These are phyloP conservation scores for Drosophila oshimai DNA, from an alignment of 1,140 invertebrate genomes.

Conservation along the genomic window DNA sequence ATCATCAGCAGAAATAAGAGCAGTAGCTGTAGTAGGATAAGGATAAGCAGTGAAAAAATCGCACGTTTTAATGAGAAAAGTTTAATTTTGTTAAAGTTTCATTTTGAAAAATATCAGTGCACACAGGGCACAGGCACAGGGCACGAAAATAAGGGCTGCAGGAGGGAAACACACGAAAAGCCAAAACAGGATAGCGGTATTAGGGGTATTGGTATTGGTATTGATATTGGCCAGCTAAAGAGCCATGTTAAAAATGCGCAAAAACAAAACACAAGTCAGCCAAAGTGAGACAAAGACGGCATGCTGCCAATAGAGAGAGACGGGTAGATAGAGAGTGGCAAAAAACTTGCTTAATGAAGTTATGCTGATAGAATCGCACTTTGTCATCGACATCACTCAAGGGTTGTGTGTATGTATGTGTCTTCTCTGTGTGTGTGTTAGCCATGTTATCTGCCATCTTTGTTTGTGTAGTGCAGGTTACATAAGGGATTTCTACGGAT, in stretches of 20 bases:
- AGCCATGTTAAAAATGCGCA: conserved; percentile 67
- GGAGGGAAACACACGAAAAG: background rate
- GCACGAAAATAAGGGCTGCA: background rate
- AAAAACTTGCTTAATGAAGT: conserved; percentile 77
- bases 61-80: conserved; percentile 83
- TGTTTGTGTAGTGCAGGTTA: background rate
- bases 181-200: conserved; percentile 20
- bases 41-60: conserved; percentile 55
- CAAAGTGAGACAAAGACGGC: conserved; percentile 16
- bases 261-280: conserved; percentile 44
- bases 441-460: background rate
- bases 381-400: conserved; percentile 37
- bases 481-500: background rate
- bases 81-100: conserved; percentile 83
- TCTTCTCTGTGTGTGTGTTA: background rate
- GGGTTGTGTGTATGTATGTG: background rate
- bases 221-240: conserved; percentile 65
- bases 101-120: conserved; percentile 79
- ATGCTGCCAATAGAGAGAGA: background rate
- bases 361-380: conserved; percentile 77
- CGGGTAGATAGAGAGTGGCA: background rate
- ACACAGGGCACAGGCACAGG: too few relatives aligned
- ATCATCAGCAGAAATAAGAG: conserved; percentile 14
- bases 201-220: too few relatives aligned
- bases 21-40: conserved; percentile 14